Evolutionary conservation across 2,113 vertebrate genomes (phyloP), one percentile per base, ranked within the genome.

Genomic region (Bucco capensis): DNA sequence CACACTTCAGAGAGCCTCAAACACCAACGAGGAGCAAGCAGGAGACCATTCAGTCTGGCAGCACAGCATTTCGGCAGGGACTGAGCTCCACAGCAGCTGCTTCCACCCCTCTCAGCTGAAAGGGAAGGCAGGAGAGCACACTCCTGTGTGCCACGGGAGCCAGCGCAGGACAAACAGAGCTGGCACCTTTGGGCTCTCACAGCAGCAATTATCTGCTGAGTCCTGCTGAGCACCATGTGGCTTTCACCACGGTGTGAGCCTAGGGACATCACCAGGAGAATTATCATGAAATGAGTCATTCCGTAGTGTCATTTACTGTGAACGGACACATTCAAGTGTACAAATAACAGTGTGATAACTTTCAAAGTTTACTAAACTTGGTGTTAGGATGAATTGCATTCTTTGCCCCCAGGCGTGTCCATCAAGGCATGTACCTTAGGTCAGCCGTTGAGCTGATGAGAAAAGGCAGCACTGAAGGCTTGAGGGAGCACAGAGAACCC

Each of bases 291-390:
- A 66, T 3, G 0, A 38, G 9, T 7, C 19, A 6, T 30, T 49
- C 28, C 47, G 53, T 30, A 6, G n/a, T 0, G 11, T 4, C 9
- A 0, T 10, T 57, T n/a, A 44, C 33, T 1, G 5, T 0, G 0
- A 42, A 49, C 24, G 0, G 7, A 27, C 67, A 46, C 4, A 1
- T 12, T 11, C 12, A 35, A 49, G 12, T 2, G 22, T 11, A 8
- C 47, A n/a, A 60, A 10, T 35, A 25, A 40, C 27, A 8, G 33
- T 0, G 3, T 1, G n/a, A 3, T 4, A 50, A 37, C 24, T 5
- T 23, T 17, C 12, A n/a, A 31, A 67, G 42, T 49, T 33, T 9
- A 19, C 19, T 27, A 21, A 42, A 25, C 30, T 28, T 1, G 15
- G n/a, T 16, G 14, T 54, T 35, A 67, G 62, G 31, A 4, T 3